Evolutionary conservation across 2,888 invertebrate genomes (phyloP).

Genomic region (Eupithecia vulgata): DNA sequence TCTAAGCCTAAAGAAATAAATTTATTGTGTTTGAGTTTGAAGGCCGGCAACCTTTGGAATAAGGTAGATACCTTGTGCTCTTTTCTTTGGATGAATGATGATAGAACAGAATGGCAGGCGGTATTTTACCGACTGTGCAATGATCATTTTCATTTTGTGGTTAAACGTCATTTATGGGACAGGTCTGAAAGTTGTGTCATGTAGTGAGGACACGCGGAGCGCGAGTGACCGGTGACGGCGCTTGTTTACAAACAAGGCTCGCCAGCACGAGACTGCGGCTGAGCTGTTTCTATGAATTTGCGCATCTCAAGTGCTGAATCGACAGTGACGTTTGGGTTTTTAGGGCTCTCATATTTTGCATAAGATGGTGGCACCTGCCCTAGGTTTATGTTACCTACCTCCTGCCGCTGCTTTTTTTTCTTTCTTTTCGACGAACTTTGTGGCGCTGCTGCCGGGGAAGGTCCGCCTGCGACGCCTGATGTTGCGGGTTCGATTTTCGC

Average conservation of each 20-base stretch:
- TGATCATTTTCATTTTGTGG: background rate
- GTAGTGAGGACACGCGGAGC: background rate
- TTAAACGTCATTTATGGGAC: background rate
- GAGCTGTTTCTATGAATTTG: constrained; percentile 2
- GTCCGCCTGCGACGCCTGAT: too few relatives aligned
- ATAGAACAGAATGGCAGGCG: background rate
- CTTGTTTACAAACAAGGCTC: constrained; percentile 6
- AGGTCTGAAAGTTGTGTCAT: background rate
- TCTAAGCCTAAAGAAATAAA: too few relatives aligned
- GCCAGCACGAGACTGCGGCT: background rate
- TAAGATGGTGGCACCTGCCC: background rate
- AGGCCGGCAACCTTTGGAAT: too few relatives aligned
- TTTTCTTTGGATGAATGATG: background rate
- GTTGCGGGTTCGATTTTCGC: too few relatives aligned
- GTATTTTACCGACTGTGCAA: background rate
- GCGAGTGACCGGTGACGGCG: background rate
- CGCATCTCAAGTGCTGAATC: background rate
- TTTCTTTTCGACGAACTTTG: too few relatives aligned
- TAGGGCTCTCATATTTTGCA: background rate
- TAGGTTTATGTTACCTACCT: too few relatives aligned
- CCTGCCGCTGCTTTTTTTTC: too few relatives aligned
- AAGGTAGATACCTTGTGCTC: too few relatives aligned
- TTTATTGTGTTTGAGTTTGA: too few relatives aligned
- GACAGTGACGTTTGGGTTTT: constrained; percentile 16
- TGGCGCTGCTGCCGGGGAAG: too few relatives aligned